Evolutionary conservation across 2,797 vertebrate species (phyloP), one percentile per base, ranked within the genome.

Genomic region (Pristis pectinata): DNA sequence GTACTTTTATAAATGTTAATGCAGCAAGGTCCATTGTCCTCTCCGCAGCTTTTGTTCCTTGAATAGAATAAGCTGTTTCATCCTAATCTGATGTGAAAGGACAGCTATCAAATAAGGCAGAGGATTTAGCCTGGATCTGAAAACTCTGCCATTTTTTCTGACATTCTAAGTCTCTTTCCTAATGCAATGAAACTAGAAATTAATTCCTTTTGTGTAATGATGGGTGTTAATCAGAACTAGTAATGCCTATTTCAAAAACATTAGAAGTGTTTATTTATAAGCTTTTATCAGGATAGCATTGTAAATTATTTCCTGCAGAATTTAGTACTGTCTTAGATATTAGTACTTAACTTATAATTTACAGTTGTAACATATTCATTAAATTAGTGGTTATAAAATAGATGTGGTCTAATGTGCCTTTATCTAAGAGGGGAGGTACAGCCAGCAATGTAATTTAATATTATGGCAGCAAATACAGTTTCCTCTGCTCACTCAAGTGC

Each of bases 61-160:
- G 92, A 93, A 93, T 74, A 92, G 61, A 64, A 92, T 70, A 70
- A 70, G 89, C 89, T 92, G 13, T 74, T 93, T 76, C 92, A 74
- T 74, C 70, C 37, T 70, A 53, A 74, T 74, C 11, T 74, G 72
- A 93, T 74, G 92, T 76, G 27, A 94, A 74, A 76, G 92, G 37
- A 94, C 49, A 76, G 24, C 70, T 53, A 53, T 70, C 92, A 76
- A 76, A 94, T 72, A 76, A 94, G n/a, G 92, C 27, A 76, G 22
- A 9, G 64, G 67, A 53, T 56, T 94, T 56, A 74, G 13, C 70
- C 44, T 94, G 92, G 44, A 34, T 74, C 70, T 56, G 92, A 94
- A 94, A 34, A 94, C 41, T 6, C 67, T 5, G 37, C 91, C 37
- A 44, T 27, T 94, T 53, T 76, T 56, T 76, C 92, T 74, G 70